These are phyloP conservation scores for Anguilla pacifica DNA, from an alignment of 2,797 vertebrate species.

Conservation along the genomic window DNA sequence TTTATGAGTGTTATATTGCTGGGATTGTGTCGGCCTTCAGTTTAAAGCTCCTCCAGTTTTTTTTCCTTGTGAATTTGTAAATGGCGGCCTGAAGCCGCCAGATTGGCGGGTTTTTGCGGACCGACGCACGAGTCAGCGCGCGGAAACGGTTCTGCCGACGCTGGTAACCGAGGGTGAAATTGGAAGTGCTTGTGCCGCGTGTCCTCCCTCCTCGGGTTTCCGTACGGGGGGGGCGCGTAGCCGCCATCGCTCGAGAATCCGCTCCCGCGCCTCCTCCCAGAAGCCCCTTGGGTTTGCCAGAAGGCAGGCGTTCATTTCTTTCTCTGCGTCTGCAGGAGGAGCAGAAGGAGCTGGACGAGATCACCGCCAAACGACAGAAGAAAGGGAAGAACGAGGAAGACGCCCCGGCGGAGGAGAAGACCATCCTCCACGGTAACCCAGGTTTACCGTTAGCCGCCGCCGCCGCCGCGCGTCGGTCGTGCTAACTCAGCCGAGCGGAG, in stretches of 20 bases:
- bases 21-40: not conserved
- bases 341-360: constrained; percentile 95
- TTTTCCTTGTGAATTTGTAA: not conserved
- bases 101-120: not conserved
- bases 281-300: not conserved
- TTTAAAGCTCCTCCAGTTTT: not conserved
- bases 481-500: not conserved
- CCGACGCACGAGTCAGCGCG: not conserved
- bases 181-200: not conserved
- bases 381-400: constrained; percentile 94
- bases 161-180: not conserved
- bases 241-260: not conserved
- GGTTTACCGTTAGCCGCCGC: not conserved
- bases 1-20: not conserved
- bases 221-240: not conserved
- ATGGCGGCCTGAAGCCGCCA: not conserved
- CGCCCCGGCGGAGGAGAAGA: constrained; percentile 94
- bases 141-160: not conserved
- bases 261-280: not conserved
- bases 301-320: constrained; percentile 10
- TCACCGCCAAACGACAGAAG: constrained; percentile 96
- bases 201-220: not conserved
- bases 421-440: constrained; percentile 88
- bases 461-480: too few species aligned
- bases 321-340: constrained; percentile 79